Base-by-base conservation (phyloP, 1,140 invertebrate species). In the Homarus americanus region DNA sequence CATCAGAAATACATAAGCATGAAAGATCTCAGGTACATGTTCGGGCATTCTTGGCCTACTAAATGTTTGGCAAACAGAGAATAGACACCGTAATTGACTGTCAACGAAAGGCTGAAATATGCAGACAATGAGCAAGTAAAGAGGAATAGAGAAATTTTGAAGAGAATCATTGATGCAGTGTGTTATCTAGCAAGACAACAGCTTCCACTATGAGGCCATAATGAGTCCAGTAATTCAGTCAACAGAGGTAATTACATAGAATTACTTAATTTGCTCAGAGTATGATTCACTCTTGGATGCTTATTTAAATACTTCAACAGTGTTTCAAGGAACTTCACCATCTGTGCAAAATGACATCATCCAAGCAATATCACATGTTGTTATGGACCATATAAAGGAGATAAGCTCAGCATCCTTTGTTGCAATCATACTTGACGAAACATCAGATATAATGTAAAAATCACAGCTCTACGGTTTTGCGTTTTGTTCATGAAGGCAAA, bases 391-490 rank as follows among this genome's bases (percentile, higher is more conserved):
- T 34, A 82, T 53, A 63, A 82, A 44, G 32, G 80, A 53, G 80
- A 82, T 82, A 82, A 82, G 49, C 49, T 82, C 80, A 82, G 44
- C 32, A 2, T 63, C 80, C 12, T 82, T 82, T 82, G 53, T 82
- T 82, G 80, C 53, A 32, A 63, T 82, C 49, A 82, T 82, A 58
- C 80, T 79, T 79, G 38, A 79, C 7, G 76, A 79, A 28, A 44
- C 76, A 10, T 79, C 76, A 2, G 76, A 79, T 63, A 12, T 82
- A 34, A 82, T 58, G 80, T 82, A 28, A 53, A 63, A 82, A 82
- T 82, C 80, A 28, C 44, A 63, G 41, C 53, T 82, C 44, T 63
- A 38, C 20, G 63, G 53, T 53, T 82, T 82, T 82, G 80, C 53
- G 53, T 53, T 82, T 58, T 82, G 24, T 82, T 63, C 80, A 82